Conservation (phyloP, 2,113 vertebrate genomes). For the Triplophysa dalaica region DNA sequence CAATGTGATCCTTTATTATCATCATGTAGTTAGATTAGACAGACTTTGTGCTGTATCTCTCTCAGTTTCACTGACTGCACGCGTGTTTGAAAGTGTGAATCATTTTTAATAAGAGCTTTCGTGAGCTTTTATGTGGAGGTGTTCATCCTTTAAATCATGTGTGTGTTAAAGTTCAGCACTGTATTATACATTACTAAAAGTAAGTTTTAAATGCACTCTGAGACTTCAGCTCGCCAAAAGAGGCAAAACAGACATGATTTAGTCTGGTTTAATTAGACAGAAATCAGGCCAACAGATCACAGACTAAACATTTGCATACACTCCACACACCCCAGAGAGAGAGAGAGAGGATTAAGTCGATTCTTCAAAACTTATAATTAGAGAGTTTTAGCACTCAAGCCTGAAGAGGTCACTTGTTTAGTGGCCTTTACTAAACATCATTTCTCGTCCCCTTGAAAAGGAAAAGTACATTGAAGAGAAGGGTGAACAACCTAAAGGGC, state of each 20-base stretch:
- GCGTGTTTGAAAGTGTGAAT: not conserved
- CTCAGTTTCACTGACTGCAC: not conserved
- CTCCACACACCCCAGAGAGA: conserved; percentile 7
- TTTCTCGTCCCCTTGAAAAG: not conserved
- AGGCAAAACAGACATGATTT: conserved; percentile 18
- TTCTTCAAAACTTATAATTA: conserved; percentile 39
- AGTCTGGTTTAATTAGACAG: conserved; percentile 37
- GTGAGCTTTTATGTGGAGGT: not conserved
- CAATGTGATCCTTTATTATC: not conserved
- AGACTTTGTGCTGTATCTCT: not conserved
- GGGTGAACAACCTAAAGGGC: not conserved
- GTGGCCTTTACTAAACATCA: not conserved
- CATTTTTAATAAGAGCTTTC: conserved; percentile 8
- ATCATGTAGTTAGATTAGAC: not conserved
- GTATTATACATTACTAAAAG: not conserved
- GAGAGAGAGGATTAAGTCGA: not conserved
- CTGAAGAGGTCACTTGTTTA: conserved; percentile 16
- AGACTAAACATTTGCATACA: conserved; percentile 32
- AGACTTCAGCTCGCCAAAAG: conserved; percentile 11
- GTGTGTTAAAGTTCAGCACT: conserved; percentile 15
- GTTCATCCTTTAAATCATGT: not conserved
- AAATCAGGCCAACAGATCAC: conserved; percentile 34
- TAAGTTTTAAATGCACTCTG: not conserved
- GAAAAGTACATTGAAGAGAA: not conserved
- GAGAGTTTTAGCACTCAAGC: not conserved